Conservation (phyloP, 2,888 invertebrate genomes). For the Celastrina argiolus region DNA sequence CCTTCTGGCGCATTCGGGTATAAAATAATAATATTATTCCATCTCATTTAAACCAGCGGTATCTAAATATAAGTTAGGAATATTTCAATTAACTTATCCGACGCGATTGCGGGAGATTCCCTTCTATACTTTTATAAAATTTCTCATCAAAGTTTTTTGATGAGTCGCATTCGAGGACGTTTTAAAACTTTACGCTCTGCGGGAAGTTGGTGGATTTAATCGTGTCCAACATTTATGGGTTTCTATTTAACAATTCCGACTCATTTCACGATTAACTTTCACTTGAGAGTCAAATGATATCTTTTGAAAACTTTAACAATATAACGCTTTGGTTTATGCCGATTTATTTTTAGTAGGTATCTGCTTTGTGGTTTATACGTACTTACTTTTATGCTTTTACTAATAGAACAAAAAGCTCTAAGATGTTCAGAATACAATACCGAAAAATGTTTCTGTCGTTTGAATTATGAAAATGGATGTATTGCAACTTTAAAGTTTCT, state of each 20-base stretch:
- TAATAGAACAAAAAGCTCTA: no score
- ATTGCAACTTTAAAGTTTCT: no score
- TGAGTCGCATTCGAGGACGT: background rate
- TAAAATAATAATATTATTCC: background rate
- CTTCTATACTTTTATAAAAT: background rate
- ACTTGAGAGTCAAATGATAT: background rate
- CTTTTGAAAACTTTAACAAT: background rate
- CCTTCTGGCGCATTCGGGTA: no score
- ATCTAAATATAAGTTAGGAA: background rate
- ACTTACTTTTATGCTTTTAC: no score
- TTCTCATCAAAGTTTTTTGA: constrained; percentile 3
- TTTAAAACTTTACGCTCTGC: background rate
- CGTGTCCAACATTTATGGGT: background rate
- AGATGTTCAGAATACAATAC: no score
- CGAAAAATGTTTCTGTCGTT: no score
- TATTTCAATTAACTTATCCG: background rate
- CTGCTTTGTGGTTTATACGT: no score
- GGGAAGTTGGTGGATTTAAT: background rate
- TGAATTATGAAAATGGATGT: no score
- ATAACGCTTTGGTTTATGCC: background rate
- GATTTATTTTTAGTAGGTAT: no score
- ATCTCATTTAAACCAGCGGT: background rate
- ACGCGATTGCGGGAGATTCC: background rate
- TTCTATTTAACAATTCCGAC: background rate
- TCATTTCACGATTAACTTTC: background rate